Conservation (phyloP, 2,113 vertebrate species). For the Connochaetes taurinus region DNA sequence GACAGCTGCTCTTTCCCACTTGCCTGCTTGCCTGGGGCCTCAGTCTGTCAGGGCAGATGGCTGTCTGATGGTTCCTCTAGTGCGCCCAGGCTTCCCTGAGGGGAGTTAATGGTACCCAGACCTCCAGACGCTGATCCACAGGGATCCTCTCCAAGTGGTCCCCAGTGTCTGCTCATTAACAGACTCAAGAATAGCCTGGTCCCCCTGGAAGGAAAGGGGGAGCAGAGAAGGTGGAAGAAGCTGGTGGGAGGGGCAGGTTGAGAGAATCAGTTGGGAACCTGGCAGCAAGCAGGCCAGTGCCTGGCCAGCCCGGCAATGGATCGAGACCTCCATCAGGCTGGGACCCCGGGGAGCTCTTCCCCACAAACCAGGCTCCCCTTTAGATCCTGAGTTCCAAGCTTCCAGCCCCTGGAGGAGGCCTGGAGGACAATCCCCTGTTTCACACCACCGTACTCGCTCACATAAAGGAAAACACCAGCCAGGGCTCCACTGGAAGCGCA, state of each 20-base stretch:
- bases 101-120: not conserved
- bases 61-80: not conserved
- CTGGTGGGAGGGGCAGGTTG: not conserved
- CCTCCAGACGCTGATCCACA: not conserved
- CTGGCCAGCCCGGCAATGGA: rapidly evolving
- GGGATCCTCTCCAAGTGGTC: not conserved
- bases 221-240: not conserved
- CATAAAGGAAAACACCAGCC: not conserved
- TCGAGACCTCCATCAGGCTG: not conserved
- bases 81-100: rapidly evolving
- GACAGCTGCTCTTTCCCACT: not conserved
- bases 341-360: not conserved
- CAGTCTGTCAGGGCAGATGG: not conserved
- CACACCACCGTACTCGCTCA: not conserved
- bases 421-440: no score
- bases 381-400: no score
- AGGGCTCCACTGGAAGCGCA: rapidly evolving
- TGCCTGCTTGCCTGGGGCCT: not conserved
- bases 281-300: not conserved
- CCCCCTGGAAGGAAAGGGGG: not conserved
- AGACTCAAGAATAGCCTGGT: not conserved
- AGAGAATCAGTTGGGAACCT: not conserved
- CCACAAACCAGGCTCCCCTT: not conserved
- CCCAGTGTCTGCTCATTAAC: not conserved
- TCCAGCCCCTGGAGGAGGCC: not conserved